phyloP scores from a whole-genome alignment of 1,140 invertebrate species.

The Drosophila parabipectinata region DNA sequence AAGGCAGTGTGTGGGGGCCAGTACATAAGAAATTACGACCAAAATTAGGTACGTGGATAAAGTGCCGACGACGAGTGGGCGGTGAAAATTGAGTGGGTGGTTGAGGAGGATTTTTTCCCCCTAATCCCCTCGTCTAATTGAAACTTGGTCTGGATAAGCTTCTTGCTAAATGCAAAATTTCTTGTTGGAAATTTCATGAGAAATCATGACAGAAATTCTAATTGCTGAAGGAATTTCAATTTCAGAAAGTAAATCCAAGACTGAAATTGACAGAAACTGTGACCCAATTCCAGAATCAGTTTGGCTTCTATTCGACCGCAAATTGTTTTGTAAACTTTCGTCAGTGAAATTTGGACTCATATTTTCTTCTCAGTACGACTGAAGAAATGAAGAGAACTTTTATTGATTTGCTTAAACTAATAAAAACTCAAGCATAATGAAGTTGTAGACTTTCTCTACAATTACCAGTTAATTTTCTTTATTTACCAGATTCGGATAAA shows the following conservation, averaged over 20 bases:
- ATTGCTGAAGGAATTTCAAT: constrained; percentile 41
- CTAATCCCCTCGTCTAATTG: constrained; percentile 19
- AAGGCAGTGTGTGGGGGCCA: constrained; percentile 21
- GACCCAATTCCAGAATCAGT: constrained; percentile 10
- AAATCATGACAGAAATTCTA: constrained; percentile 45
- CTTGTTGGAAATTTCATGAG: constrained; percentile 22
- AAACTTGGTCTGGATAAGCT: constrained; percentile 26
- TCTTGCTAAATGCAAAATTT: constrained; percentile 18
- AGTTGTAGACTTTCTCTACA: not conserved
- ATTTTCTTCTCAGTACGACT: not conserved
- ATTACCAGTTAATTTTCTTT: not conserved
- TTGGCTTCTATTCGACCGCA: constrained; percentile 12
- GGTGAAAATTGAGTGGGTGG: not conserved
- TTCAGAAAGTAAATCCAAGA: constrained; percentile 25
- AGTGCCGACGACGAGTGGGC: constrained; percentile 15
- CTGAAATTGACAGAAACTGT: constrained; percentile 33
- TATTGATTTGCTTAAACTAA: not conserved
- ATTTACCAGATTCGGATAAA: not conserved
- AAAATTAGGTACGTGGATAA: constrained; percentile 36
- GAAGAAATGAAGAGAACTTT: not conserved
- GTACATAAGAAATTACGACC: constrained; percentile 43
- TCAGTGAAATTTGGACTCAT: not conserved
- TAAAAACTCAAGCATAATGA: not conserved
- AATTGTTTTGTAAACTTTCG: constrained; percentile 11
- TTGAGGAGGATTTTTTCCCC: not conserved